These are phyloP conservation scores for Argyresthia albistria DNA, from an alignment of 2,888 invertebrate genomes.

Conservation along the genomic window DNA sequence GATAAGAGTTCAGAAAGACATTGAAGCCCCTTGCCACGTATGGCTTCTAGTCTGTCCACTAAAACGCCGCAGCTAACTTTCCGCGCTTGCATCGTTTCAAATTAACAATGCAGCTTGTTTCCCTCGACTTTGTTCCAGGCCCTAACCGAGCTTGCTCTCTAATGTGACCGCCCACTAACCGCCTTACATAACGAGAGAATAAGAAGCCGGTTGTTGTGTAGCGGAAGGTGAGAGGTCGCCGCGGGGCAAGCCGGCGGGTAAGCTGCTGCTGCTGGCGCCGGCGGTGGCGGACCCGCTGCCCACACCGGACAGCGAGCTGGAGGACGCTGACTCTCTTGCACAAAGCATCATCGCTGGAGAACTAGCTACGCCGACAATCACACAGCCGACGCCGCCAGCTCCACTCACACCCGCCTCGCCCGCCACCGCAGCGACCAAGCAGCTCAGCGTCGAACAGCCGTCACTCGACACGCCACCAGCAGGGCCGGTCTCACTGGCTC, in stretches of 20 bases:
- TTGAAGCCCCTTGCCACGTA: constrained; percentile 47
- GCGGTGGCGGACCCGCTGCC: constrained; percentile 47
- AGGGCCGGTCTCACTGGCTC: constrained; percentile 62
- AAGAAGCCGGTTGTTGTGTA: constrained; percentile 67
- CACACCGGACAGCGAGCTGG: constrained; percentile 65
- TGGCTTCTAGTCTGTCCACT: constrained; percentile 40
- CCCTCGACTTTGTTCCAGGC: constrained; percentile 73
- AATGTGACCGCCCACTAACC: constrained; percentile 73
- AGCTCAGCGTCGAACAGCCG: constrained; percentile 42
- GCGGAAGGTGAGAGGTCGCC: constrained; percentile 39
- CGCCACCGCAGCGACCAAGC: constrained; percentile 18
- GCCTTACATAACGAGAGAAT: constrained; percentile 62
- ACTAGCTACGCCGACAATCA: constrained; percentile 41
- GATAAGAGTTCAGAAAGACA: too few relatives aligned
- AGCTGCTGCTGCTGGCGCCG: constrained; percentile 54
- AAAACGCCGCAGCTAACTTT: constrained; percentile 51
- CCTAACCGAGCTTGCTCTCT: constrained; percentile 73
- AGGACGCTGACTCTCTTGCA: constrained; percentile 62
- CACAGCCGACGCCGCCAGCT: constrained; percentile 34
- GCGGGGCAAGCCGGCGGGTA: constrained; percentile 59
- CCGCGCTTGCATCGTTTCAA: constrained; percentile 58
- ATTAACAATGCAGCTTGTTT: constrained; percentile 65
- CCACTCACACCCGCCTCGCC: constrained; percentile 23
- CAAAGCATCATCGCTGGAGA: constrained; percentile 63
- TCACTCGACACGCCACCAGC: constrained; percentile 65